These are phyloP conservation scores for Chitala chitala DNA, from an alignment of 2,113 vertebrate genomes.

Conservation along the genomic window DNA sequence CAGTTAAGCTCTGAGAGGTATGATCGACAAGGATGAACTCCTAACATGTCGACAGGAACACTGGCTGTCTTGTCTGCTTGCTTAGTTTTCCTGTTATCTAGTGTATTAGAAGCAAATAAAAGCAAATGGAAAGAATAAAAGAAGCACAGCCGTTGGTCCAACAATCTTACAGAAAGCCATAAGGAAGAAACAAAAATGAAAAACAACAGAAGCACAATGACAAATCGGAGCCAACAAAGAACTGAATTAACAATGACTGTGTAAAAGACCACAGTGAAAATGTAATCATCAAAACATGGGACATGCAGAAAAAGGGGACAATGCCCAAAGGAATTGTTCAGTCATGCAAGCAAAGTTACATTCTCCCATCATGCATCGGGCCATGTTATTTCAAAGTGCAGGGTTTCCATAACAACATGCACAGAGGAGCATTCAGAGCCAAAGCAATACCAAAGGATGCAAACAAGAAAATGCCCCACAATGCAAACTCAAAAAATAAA, in stretches of 20 bases:
- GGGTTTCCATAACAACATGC: conserved; percentile 90
- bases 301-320: conserved; percentile 51
- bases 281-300: conserved; percentile 53
- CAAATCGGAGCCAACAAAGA: conserved; percentile 48
- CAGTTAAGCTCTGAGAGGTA: conserved; percentile 46
- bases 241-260: conserved; percentile 45
- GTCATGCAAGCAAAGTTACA: conserved; percentile 92
- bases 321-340: conserved; percentile 56
- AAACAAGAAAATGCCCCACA: conserved; percentile 91
- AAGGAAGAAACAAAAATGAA: conserved; percentile 50
- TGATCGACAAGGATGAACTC: conserved; percentile 36
- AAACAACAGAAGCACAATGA: conserved; percentile 53
- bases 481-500: conserved; percentile 87
- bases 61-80: conserved; percentile 48
- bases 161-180: conserved; percentile 49
- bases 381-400: conserved; percentile 73
- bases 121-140: conserved; percentile 37
- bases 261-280: conserved; percentile 42
- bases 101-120: conserved; percentile 57
- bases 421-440: conserved; percentile 78
- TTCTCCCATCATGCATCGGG: conserved; percentile 97
- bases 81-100: conserved; percentile 32
- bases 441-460: conserved; percentile 97
- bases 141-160: conserved; percentile 59
- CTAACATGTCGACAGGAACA: conserved; percentile 62